These are phyloP conservation scores for Lymantria dispar DNA, from an alignment of 2,888 invertebrate species.

Conservation along the genomic window DNA sequence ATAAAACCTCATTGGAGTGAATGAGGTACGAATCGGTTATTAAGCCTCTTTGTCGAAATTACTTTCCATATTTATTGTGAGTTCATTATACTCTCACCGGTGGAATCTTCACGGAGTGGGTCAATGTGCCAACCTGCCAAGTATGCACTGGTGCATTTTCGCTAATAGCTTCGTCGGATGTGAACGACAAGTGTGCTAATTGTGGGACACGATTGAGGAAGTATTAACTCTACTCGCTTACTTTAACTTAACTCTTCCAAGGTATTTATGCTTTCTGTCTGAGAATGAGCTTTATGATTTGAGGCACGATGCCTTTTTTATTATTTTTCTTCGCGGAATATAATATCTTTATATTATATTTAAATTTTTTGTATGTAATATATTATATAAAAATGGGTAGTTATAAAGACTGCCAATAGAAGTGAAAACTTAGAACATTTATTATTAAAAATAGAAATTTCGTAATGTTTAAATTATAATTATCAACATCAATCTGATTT, in stretches of 20 bases:
- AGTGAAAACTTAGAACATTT: no score
- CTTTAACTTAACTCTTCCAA: background rate
- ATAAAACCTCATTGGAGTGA: slow-evolving; percentile 33
- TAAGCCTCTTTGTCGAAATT: slow-evolving; percentile 51
- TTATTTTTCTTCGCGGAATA: no score
- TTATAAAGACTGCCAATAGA: no score
- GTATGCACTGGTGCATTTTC: slow-evolving; percentile 27
- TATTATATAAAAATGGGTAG: no score
- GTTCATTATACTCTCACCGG: slow-evolving; percentile 60
- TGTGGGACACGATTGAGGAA: slow-evolving; percentile 6
- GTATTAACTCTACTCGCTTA: slow-evolving; percentile 1
- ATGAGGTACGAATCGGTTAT: slow-evolving; percentile 44
- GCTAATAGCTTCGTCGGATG: slow-evolving; percentile 28
- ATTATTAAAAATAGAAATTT: no score
- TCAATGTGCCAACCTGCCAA: slow-evolving; percentile 53
- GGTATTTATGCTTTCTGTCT: background rate
- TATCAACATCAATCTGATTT: no score
- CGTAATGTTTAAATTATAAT: no score
- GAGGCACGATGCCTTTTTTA: no score
- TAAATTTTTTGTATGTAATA: no score
- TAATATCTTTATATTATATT: no score
- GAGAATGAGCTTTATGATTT: background rate
- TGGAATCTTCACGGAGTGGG: slow-evolving; percentile 49
- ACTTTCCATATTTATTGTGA: slow-evolving; percentile 69
- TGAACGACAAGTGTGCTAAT: slow-evolving; percentile 9